Conservation (phyloP, 2,113 vertebrate genomes). For the Promerops cafer region DNA sequence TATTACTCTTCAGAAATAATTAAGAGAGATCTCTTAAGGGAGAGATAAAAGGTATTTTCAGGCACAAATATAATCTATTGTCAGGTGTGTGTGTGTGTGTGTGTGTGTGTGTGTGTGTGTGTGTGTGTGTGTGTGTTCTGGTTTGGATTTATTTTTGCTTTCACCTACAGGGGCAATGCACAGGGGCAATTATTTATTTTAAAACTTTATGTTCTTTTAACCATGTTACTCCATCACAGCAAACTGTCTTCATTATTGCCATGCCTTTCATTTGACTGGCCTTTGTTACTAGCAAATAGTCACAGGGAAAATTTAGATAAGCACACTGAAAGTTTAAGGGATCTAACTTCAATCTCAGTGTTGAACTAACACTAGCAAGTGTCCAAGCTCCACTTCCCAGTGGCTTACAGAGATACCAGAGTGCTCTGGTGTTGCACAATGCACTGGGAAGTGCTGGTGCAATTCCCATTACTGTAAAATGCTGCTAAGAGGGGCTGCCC, state of each 20-base stretch:
- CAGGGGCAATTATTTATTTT: neutral
- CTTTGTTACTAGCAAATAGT: neutral
- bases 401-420: neutral
- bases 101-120: neutral
- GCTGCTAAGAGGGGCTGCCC: neutral
- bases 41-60: neutral
- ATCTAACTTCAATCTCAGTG: neutral
- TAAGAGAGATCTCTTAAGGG: neutral
- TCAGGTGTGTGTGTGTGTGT: too few species aligned
- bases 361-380: neutral
- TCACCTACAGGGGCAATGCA: neutral
- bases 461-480: neutral
- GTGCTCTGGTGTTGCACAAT: neutral
- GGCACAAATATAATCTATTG: neutral
- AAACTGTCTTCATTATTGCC: neutral
- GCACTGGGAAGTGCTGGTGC: neutral
- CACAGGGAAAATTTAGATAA: neutral
- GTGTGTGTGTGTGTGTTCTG: neutral
- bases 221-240: neutral
- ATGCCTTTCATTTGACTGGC: neutral
- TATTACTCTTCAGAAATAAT: neutral
- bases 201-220: neutral
- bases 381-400: neutral
- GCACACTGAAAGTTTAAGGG: neutral
- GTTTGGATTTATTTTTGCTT: neutral